phyloP scores from a whole-genome alignment of 2,888 invertebrate genomes.

The Calameuta idolon region DNA sequence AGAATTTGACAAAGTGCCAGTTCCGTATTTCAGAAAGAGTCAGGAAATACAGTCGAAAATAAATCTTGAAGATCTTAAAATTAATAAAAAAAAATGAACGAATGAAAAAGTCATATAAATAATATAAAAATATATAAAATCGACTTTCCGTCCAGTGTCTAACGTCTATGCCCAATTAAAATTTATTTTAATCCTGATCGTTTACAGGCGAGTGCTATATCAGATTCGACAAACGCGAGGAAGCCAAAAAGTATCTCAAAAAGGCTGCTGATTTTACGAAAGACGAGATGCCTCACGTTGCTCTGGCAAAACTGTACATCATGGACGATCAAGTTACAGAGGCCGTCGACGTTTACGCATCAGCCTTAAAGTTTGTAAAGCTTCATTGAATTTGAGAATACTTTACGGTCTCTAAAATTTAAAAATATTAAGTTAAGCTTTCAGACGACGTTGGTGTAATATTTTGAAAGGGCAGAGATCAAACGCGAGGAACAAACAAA shows the following conservation, averaged over 20 bases:
- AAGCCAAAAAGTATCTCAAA: slow-evolving; percentile 80
- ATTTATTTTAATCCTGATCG: neutral
- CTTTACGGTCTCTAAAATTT: neutral
- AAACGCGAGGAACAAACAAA: neutral
- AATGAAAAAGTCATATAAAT: neutral
- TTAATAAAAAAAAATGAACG: too few species aligned
- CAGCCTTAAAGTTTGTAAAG: slow-evolving; percentile 76
- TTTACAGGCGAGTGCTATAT: slow-evolving; percentile 79
- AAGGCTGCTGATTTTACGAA: slow-evolving; percentile 80
- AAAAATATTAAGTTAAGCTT: neutral
- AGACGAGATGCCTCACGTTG: slow-evolving; percentile 79
- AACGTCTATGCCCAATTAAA: neutral
- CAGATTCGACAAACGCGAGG: slow-evolving; percentile 75
- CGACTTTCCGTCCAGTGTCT: neutral
- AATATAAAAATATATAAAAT: neutral
- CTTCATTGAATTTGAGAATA: neutral
- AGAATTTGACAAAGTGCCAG: too few species aligned
- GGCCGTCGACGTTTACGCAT: slow-evolving; percentile 79
- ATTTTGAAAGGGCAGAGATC: neutral
- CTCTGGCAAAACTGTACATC: slow-evolving; percentile 78
- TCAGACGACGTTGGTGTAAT: neutral
- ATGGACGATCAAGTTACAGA: slow-evolving; percentile 75
- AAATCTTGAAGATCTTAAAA: too few species aligned
- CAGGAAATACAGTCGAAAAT: too few species aligned
- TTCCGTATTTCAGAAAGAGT: too few species aligned